Base-by-base conservation (phyloP, 2,888 invertebrate genomes). In the Seladonia tumulorum region DNA sequence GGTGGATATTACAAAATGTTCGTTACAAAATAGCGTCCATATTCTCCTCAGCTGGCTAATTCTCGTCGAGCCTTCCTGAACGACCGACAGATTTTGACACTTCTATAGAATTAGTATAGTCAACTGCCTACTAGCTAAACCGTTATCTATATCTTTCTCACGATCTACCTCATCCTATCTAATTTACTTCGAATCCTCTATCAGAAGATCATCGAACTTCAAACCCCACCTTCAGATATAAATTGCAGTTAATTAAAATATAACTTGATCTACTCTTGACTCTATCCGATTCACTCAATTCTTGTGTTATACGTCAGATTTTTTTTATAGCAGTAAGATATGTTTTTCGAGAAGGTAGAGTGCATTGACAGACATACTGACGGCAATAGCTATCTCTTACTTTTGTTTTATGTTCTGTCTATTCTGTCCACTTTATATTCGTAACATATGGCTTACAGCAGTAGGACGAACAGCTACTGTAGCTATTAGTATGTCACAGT, bases 1-100 rank as follows among this genome's bases (percentile, higher is more conserved):
- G 94, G 94, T 94, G 93, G 92, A 93, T 92, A 71, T 85, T 81
- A 87, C 76, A 81, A 76, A 91, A 89, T 87, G 93, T 93, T 91
- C 94, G 94, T 94, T 94, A 90, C 86, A 90, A 91, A 93, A 87
- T 66, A 60, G 79, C 89, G 89, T 88, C 89, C 82, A 82, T 83
- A 82, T 80, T 85, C 79, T 81, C 79, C 80, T 93, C 94, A 94
- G 94, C 94, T 94, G 93, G 84, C 92, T 94, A 94, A 94, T 93
- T 93, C 93, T 89, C 88, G 87, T 90, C 81, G 90, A 92, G 91
- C 90, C 88, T 39, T 68, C n/a, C 35, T 22, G 22, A 42, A n/a
- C 35, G 68, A 68, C 35, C 5, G 39, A 42, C 39, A 68, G 68
- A 68, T 68, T 68, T 68, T 42, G 68, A 22, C 22, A 1, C 22